These are phyloP conservation scores for Dipodomys ordii DNA, from an alignment of 2,113 vertebrate genomes.

Conservation along the genomic window DNA sequence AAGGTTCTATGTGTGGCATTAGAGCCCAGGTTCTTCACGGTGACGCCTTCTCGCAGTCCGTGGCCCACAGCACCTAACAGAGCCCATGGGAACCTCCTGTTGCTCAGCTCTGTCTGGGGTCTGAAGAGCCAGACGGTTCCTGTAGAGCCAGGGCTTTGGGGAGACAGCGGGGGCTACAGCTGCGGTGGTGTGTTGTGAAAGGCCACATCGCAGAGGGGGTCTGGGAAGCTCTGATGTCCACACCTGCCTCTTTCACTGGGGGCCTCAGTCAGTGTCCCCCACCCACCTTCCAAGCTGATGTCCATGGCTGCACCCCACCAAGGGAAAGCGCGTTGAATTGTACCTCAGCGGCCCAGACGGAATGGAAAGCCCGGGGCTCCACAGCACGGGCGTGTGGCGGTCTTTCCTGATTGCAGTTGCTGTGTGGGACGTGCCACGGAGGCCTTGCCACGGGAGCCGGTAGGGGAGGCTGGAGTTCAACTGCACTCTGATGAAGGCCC, in stretches of 20 bases:
- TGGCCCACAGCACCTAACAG: background rate
- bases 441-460: too few relatives aligned
- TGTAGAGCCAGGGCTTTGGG: background rate
- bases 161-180: background rate
- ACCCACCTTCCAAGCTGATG: background rate
- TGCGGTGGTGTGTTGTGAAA: too few relatives aligned
- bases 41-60: too few relatives aligned
- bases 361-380: too few relatives aligned
- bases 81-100: too few relatives aligned
- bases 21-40: too few relatives aligned
- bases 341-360: too few relatives aligned
- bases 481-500: too few relatives aligned
- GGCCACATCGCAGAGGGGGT: accelerated
- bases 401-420: too few relatives aligned
- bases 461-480: too few relatives aligned
- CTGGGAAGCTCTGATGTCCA: background rate
- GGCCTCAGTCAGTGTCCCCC: background rate
- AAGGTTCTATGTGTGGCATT: background rate
- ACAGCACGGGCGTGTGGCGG: too few relatives aligned
- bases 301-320: background rate
- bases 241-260: background rate
- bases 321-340: background rate
- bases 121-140: background rate
- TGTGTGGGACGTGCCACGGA: too few relatives aligned
- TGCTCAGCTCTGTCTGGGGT: background rate